A percentile compares a stretch with the other conserved stretches of the same genome.
Evolutionary conservation across 2,113 vertebrate species (phyloP).

Genomic region (Hyperoodon ampullatus): DNA sequence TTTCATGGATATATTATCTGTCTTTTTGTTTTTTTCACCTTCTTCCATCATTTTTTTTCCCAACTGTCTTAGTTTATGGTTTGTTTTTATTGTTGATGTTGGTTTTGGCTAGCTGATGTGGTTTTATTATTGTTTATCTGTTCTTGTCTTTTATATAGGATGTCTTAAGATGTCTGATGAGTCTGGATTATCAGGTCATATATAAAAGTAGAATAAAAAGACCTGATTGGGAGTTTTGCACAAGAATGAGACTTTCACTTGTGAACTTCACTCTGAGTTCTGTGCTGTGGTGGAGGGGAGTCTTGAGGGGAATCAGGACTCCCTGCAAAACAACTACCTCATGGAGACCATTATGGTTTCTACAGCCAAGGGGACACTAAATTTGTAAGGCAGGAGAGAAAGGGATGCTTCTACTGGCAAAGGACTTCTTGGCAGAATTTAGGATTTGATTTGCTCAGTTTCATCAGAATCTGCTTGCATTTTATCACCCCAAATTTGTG

Average conservation of each 20-base stretch:
- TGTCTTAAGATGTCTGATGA: neutral
- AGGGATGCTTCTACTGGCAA: neutral
- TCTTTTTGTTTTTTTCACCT: neutral
- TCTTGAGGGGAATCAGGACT: neutral
- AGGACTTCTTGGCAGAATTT: neutral
- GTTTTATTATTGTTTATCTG: neutral
- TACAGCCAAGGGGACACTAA: neutral
- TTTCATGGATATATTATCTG: neutral
- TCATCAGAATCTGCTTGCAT: neutral
- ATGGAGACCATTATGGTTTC: neutral
- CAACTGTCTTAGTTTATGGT: neutral
- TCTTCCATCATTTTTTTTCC: neutral
- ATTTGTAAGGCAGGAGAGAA: neutral
- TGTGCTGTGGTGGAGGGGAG: neutral
- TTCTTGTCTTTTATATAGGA: neutral
- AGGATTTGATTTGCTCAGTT: neutral
- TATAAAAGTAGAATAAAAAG: neutral
- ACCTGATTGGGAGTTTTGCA: neutral
- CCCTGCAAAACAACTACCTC: neutral
- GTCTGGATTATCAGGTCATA: neutral
- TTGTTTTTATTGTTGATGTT: neutral
- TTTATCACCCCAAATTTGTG: neutral
- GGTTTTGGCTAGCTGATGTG: neutral
- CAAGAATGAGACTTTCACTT: neutral
- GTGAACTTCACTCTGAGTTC: neutral